Evolutionary conservation across 2,797 vertebrate species (phyloP).

Genomic region (Denticeps clupeoides): DNA sequence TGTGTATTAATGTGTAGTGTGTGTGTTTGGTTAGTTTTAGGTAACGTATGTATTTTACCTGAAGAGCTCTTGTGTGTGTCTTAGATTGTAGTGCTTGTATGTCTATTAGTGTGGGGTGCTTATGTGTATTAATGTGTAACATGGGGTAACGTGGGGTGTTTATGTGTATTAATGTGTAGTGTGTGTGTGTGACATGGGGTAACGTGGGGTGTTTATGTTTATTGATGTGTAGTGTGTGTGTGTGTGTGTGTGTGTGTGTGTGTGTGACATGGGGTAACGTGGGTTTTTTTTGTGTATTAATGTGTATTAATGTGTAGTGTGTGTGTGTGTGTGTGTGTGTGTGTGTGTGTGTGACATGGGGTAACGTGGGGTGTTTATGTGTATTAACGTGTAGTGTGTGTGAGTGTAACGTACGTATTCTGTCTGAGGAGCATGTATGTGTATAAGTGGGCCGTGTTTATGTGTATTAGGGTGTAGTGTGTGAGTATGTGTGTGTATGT

Average conservation of each 20-base stretch:
- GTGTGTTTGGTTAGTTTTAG: background rate
- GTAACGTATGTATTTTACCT: background rate
- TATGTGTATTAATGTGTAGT: no score
- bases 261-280: no score
- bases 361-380: no score
- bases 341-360: background rate
- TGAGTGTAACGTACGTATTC: no score
- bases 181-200: background rate
- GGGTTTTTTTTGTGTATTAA: background rate
- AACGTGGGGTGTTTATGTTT: background rate
- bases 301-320: no score
- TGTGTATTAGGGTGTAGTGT: no score
- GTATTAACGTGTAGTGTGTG: background rate
- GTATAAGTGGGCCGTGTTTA: no score
- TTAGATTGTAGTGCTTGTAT: background rate
- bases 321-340: background rate
- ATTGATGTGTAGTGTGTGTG: background rate
- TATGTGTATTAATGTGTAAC: background rate
- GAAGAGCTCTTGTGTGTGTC: background rate
- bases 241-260: background rate
- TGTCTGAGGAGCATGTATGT: no score
- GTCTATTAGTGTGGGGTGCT: no score
- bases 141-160: no score
- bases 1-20: no score
- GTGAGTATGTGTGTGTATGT: no score